Base-by-base conservation (phyloP, 1,140 invertebrate species). In the Leptinotarsa lineolata region DNA sequence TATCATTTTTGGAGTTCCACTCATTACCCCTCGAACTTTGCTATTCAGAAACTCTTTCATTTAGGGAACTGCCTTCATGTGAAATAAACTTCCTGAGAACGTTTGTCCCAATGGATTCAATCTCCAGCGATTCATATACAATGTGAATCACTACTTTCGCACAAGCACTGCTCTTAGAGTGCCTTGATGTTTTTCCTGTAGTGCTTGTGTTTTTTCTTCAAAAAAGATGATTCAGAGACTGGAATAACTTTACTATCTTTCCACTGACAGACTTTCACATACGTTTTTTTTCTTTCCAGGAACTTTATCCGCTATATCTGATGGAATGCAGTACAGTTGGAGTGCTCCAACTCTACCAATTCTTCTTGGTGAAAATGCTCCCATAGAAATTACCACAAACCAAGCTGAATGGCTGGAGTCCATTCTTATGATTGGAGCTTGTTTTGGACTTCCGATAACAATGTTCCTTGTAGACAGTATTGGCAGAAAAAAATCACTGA, bases 401-500 rank as follows among this genome's bases (percentile, higher is more conserved):
- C 83, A 85, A 3, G 75, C 83, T 77, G 81, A 84, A 39, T 92
- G 90, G 91, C 83, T 92, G 22, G 87, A 89, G 21, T 89, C 89
- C 0, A 77, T 92, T 2, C 84, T 89, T 48, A 87, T 89, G 2
- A 81, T 92, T 39, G 90, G 91, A 0, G 90, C 88, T 1, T 86
- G 91, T 48, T 79, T 86, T 1, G 89, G 90, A 8, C 89, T 90
- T 0, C 84, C 89, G 2, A 86, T 89, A 12, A 87, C 86, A 63
- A 77, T 86, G 22, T 81, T 72, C 67, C 73, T 88, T 11, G 86
- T 92, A 2, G 90, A 93, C 78, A 88, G 85, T 78, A 77, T 90
- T 45, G 92, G 92, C 1, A 82, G 92, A 3, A 92, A 90, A 80
- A 81, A 81, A 22, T 87, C 89, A 5, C 0, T 86, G 91, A 15